Evolutionary conservation across 2,797 vertebrate species (phyloP).

Genomic region (Eulemur rubriventer): DNA sequence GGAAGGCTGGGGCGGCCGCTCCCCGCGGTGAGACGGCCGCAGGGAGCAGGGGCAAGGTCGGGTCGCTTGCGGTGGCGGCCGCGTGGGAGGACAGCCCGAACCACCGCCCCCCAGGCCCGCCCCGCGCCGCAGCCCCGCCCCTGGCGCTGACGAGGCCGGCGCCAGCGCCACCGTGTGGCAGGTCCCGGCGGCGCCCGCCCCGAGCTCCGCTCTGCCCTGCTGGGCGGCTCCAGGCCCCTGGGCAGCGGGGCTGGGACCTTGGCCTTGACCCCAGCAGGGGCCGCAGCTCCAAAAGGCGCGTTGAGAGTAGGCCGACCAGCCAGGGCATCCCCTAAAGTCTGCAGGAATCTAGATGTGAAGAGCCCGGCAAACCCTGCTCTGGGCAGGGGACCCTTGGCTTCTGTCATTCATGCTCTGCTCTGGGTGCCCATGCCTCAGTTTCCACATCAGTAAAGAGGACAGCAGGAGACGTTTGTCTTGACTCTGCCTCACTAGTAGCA

Average conservation of each 20-base stretch:
- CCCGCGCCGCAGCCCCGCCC: rapidly evolving
- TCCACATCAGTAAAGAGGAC: neutral
- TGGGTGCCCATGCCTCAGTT: neutral
- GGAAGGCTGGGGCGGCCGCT: neutral
- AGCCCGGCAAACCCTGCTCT: neutral
- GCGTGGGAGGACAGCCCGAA: neutral
- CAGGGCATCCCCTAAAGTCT: neutral
- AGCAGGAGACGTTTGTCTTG: neutral
- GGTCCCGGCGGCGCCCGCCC: neutral
- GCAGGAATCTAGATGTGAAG: neutral
- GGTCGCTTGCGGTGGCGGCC: rapidly evolving
- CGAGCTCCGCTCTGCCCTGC: neutral
- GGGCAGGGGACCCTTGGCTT: neutral
- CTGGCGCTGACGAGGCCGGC: neutral
- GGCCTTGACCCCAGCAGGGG: neutral
- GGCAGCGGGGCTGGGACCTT: neutral
- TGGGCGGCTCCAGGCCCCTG: rapidly evolving
- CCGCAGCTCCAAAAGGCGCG: neutral
- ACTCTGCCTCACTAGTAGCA: neutral
- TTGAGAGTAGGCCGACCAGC: neutral
- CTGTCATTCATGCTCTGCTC: neutral
- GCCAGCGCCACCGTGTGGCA: conserved; percentile 51
- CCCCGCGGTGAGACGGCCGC: neutral
- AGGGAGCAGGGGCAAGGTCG: neutral
- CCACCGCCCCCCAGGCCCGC: neutral